Evolutionary conservation across 2,888 invertebrate genomes (phyloP), one percentile per base, ranked within the genome.

Genomic region (Drosophila anomelani): DNA sequence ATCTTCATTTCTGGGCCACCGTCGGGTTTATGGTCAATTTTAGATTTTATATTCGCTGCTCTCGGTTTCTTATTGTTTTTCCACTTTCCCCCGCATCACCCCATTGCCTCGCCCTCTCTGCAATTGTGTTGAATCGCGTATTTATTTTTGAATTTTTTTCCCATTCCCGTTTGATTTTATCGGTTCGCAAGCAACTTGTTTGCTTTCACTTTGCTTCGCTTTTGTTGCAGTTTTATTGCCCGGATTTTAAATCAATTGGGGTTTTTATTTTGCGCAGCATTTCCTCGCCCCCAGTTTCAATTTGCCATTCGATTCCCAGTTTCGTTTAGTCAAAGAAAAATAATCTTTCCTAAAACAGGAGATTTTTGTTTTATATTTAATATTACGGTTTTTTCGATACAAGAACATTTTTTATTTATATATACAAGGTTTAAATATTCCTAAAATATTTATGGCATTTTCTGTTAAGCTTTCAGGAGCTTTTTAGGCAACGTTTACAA

Each of bases 1-100:
- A 74, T 73, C 66, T 73, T 58, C 46, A 66, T 57, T 66, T 74
- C 38, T 34, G 56, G 23, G 29, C 29, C 58, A 41, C 36, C 63
- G 54, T 77, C 60, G 76, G 80, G 76, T 78, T 85, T 78, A 85
- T 82, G 78, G 83, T 76, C 83, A 76, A 82, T 81, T 81, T 76
- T 68, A 66, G 67, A 75, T 73, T 73, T 74, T 59, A 74, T 74
- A 58, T 59, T 67, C 32, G 44, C 41, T 15, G 58, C 59, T 74
- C 51, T 61, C 32, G 53, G 34, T 61, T 71, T 71, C 41, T 69
- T 58, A 44, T 69, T 69, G 47, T 44, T 69, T 68, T 69, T 36
- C n/a, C 9, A 12, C 47, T 39, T 55, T n/a, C 12, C 12, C 32
- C 15, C 6, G 1, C 43, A 39, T 9, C 23, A 32, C 60, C 56